Evolutionary conservation across 2,113 vertebrate species (phyloP), one percentile per base, ranked within the genome.

Genomic region (Perca fluviatilis): DNA sequence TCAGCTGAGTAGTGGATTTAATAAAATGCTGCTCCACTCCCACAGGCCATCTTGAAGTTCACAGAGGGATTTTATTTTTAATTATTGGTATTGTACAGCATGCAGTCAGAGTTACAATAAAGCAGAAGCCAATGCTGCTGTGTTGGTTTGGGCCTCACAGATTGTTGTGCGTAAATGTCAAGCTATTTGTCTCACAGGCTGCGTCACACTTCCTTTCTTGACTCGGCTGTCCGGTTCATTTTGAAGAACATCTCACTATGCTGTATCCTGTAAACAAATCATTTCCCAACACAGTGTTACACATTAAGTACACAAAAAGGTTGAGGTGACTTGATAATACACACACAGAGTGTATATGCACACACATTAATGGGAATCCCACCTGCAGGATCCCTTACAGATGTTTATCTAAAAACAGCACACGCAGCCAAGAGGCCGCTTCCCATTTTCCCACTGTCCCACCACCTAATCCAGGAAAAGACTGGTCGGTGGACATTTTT

Each of bases 391-490:
- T 86, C 81, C 76, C 65, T 79, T 80, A 64, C 50, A 90, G 86
- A 92, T 91, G 88, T 91, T 93, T 93, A 91, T 92, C 86, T 86
- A 79, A 77, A 82, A 85, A 65, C 73, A 84, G 63, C 76, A 54
- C 53, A 74, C 25, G 23, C 60, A 87, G 85, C 65, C 79, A 78
- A 86, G 74, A 73, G n/a, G 33, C 79, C 60, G 65, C 81, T 92
- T 93, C 90, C 90, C 75, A 81, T 92, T 91, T 94, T 89, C 86
- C 93, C 87, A 90, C 79, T 86, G 66, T 63, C 64, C 66, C 18
- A 1, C 70, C 86, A 92, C 78, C 87, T 91, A 67, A 90, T 77
- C 79, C 89, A 88, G 89, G 77, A 94, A 93, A 88, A 91, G 79
- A 81, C 58, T 62, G 40, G 43, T 69, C 25, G 16, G 43, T 50